A percentile compares a stretch with the other conserved stretches of the same genome.
Evolutionary conservation across 2,888 invertebrate genomes (phyloP).

Genomic region (Tiphia femorata): DNA sequence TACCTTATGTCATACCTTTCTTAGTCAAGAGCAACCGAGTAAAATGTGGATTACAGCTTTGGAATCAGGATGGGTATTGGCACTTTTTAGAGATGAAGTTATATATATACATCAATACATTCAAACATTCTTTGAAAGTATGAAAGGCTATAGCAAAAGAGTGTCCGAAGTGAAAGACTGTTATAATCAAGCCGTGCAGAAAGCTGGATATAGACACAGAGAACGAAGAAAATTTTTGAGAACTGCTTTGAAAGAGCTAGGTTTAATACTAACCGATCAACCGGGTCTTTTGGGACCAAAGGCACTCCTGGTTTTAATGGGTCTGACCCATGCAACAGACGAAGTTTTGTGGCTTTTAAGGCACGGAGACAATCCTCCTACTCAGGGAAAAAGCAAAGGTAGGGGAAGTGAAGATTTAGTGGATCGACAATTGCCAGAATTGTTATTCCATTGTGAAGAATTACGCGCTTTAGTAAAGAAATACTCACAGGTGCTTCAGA

Average conservation of each 20-base stretch:
- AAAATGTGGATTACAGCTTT: constrained; percentile 93
- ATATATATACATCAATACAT: constrained; percentile 95
- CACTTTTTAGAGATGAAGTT: constrained; percentile 97
- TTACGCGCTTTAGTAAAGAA: constrained; percentile 93
- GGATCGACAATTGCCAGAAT: constrained; percentile 95
- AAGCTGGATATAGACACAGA: constrained; percentile 91
- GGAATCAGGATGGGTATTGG: constrained; percentile 94
- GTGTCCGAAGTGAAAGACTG: constrained; percentile 97
- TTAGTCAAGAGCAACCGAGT: constrained; percentile 85
- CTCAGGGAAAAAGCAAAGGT: constrained; percentile 83
- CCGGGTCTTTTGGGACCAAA: constrained; percentile 98
- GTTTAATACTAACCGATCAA: constrained; percentile 95
- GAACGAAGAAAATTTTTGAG: constrained; percentile 97
- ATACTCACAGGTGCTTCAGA: constrained; percentile 96
- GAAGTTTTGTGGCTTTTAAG: constrained; percentile 97
- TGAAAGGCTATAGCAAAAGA: constrained; percentile 94
- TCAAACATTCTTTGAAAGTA: constrained; percentile 91
- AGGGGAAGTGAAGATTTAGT: constrained; percentile 93
- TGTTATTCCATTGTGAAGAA: constrained; percentile 98
- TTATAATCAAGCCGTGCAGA: constrained; percentile 89
- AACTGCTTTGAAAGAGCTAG: constrained; percentile 94
- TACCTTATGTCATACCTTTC: constrained; percentile 88
- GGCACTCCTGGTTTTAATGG: constrained; percentile 96
- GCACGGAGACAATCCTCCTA: constrained; percentile 96
- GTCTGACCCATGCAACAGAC: constrained; percentile 94